Evolutionary conservation across 2,113 vertebrate genomes (phyloP).

Genomic region (Anas platyrhynchos): DNA sequence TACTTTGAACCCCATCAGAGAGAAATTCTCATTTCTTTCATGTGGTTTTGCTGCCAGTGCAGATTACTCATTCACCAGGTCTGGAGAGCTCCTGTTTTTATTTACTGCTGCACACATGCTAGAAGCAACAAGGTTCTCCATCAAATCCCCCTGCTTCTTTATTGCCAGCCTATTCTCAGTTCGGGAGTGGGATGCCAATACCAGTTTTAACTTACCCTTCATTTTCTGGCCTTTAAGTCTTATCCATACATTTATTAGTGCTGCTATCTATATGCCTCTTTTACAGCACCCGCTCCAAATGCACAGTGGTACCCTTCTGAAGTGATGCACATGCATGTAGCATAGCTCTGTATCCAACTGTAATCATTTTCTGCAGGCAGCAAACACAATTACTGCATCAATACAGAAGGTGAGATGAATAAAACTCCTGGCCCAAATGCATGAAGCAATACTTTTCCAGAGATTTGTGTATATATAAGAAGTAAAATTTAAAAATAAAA

Average conservation of each 20-base stretch:
- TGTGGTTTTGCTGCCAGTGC: background rate
- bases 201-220: background rate
- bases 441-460: background rate
- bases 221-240: background rate
- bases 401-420: background rate
- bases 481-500: background rate
- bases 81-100: background rate
- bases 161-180: background rate
- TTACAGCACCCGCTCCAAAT: background rate
- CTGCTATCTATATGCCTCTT: background rate
- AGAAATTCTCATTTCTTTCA: background rate
- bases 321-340: background rate
- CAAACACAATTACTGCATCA: background rate
- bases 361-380: background rate
- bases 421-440: background rate
- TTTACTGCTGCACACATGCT: background rate
- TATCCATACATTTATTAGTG: background rate
- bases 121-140: background rate
- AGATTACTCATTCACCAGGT: background rate
- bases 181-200: background rate
- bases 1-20: background rate
- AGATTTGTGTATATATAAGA: background rate
- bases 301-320: background rate
- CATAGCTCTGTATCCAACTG: background rate
- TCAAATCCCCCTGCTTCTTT: background rate